These are phyloP conservation scores for Epinephelus fuscoguttatus DNA, from an alignment of 2,113 vertebrate genomes.

Conservation along the genomic window DNA sequence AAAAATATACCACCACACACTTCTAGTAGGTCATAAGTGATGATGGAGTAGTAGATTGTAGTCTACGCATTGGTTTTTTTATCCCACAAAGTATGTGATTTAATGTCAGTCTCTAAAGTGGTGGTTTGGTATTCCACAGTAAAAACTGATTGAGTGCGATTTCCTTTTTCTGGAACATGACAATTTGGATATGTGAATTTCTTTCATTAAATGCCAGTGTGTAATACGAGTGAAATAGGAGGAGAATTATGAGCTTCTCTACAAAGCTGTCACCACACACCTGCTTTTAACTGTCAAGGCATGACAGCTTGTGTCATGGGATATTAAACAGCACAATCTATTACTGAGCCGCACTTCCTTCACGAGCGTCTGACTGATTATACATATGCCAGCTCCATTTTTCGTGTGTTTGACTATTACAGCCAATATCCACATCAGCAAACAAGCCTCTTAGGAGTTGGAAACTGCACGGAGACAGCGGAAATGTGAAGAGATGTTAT, in stretches of 20 bases:
- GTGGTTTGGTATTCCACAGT: neutral
- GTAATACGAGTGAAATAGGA: neutral
- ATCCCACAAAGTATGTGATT: neutral
- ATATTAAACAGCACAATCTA: slow-evolving; percentile 29
- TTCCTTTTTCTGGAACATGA: neutral
- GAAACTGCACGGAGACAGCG: neutral
- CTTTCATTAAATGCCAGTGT: neutral
- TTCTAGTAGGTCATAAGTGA: too few relatives aligned
- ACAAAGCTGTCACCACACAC: slow-evolving; percentile 17
- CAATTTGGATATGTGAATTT: neutral
- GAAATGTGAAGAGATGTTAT: slow-evolving; percentile 6
- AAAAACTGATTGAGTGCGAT: neutral
- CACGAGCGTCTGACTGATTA: slow-evolving; percentile 11
- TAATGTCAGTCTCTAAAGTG: neutral
- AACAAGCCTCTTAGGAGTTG: slow-evolving; percentile 22
- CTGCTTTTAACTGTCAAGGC: slow-evolving; percentile 22
- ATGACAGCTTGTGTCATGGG: slow-evolving; percentile 10
- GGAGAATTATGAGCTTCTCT: neutral
- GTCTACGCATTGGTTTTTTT: too few relatives aligned
- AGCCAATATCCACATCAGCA: neutral
- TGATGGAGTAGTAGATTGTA: too few relatives aligned
- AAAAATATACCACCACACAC: too few relatives aligned
- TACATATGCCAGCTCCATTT: neutral
- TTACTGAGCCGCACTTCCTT: slow-evolving; percentile 10
- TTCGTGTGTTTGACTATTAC: neutral